Percentiles rank a stretch among this genome's conserved stretches.
Conservation (phyloP, 2,888 invertebrate species). For the Zhuqinia jingwanae region DNA sequence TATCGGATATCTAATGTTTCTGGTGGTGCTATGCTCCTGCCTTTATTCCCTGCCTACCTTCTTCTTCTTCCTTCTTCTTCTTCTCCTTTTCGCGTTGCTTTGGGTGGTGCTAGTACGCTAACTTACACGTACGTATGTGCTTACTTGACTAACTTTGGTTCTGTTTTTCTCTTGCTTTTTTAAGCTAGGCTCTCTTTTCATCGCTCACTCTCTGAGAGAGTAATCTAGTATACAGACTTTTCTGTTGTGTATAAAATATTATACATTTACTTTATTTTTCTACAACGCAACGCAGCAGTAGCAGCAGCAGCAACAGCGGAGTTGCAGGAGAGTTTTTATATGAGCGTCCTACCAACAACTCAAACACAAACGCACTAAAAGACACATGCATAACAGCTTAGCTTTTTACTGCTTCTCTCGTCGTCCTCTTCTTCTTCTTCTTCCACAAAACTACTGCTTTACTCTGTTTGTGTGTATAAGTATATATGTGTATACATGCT, state of each 20-base stretch:
- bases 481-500: not conserved
- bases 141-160: too few species aligned
- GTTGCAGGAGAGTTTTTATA: slow-evolving; percentile 48
- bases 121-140: too few species aligned
- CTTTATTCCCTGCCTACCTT: too few species aligned
- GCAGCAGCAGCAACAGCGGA: not conserved
- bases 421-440: not conserved
- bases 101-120: too few species aligned
- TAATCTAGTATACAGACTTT: not conserved
- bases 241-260: not conserved
- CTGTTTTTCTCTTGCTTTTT: too few species aligned
- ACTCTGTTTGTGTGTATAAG: not conserved
- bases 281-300: not conserved
- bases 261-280: slow-evolving; percentile 34
- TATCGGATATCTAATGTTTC: slow-evolving; percentile 25
- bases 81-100: too few species aligned
- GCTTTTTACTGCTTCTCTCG: slow-evolving; percentile 42
- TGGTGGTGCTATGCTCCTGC: not conserved
- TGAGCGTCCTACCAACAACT: slow-evolving; percentile 52
- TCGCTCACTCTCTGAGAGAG: not conserved
- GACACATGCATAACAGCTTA: slow-evolving; percentile 48
- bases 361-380: slow-evolving; percentile 55
- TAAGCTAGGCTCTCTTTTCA: too few species aligned
- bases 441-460: not conserved
- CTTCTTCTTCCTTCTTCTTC: too few species aligned